Evolutionary conservation across 2,888 invertebrate genomes (phyloP).

Genomic region (Habroteleia sp.): DNA sequence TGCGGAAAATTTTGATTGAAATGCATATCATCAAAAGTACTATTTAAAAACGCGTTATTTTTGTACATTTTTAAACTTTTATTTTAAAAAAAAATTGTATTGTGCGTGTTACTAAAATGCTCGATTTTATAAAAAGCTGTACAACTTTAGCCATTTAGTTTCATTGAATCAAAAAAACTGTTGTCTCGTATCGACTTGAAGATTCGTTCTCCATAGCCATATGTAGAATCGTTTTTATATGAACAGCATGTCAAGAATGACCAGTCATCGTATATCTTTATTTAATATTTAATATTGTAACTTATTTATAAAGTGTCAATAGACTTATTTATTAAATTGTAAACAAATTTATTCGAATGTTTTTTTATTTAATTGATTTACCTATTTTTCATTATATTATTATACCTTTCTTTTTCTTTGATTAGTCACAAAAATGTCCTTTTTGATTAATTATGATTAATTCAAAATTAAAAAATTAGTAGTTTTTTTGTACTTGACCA

Average conservation of each 20-base stretch:
- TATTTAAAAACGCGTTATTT: too few species aligned
- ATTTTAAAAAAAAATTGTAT: too few species aligned
- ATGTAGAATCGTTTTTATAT: constrained; percentile 46
- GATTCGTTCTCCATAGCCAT: constrained; percentile 52
- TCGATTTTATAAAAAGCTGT: too few species aligned
- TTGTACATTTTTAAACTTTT: too few species aligned
- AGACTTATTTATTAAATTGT: constrained; percentile 64
- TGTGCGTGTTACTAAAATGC: too few species aligned
- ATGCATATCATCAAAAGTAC: too few species aligned
- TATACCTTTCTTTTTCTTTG: not conserved
- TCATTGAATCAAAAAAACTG: constrained; percentile 53
- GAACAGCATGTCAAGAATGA: constrained; percentile 47
- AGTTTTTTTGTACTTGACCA: too few species aligned
- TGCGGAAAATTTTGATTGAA: too few species aligned
- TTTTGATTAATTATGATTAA: too few species aligned
- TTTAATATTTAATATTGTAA: constrained; percentile 73
- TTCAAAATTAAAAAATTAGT: too few species aligned
- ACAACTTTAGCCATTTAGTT: constrained; percentile 8
- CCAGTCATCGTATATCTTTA: constrained; percentile 60
- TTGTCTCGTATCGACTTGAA: not conserved
- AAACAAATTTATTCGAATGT: constrained; percentile 58
- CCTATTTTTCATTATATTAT: too few species aligned
- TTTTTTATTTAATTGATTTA: constrained; percentile 9
- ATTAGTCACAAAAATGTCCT: too few species aligned
- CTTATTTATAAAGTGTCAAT: constrained; percentile 71